These are phyloP conservation scores for Desmophyllum pertusum DNA, from an alignment of 92 coral and sea anemone genomes.

Conservation along the genomic window DNA sequence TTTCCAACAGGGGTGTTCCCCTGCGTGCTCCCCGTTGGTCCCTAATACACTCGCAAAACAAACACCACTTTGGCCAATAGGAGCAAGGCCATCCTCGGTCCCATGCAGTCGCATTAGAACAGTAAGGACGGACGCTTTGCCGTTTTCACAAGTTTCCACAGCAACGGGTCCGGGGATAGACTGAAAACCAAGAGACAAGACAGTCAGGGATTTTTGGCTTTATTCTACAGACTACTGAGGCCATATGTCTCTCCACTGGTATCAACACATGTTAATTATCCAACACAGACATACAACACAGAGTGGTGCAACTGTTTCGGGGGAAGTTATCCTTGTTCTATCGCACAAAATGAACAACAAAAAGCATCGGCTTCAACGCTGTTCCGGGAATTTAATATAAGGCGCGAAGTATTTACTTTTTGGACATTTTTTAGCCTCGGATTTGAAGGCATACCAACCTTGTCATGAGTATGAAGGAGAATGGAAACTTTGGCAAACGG, in stretches of 20 bases:
- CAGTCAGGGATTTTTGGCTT: neutral
- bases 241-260: neutral
- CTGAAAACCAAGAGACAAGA: conserved; percentile 27
- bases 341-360: no score
- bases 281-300: neutral
- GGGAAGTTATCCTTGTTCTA: neutral
- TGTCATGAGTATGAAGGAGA: conserved; percentile 35
- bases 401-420: neutral
- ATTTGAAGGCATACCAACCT: conserved; percentile 8
- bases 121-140: conserved; percentile 61
- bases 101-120: conserved; percentile 61
- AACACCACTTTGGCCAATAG: conserved; percentile 73
- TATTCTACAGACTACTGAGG: no score
- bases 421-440: neutral
- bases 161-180: conserved; percentile 54
- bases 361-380: neutral
- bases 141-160: conserved; percentile 60
- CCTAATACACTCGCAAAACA: conserved; percentile 75
- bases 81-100: conserved; percentile 65
- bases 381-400: neutral
- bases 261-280: neutral
- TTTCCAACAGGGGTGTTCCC: neutral
- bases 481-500: conserved; percentile 67
- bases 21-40: conserved; percentile 38
- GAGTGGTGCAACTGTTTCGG: neutral